Percentiles rank a stretch among this genome's conserved stretches.
Conservation (phyloP, 2,797 vertebrate genomes). For the Cuniculus paca region DNA sequence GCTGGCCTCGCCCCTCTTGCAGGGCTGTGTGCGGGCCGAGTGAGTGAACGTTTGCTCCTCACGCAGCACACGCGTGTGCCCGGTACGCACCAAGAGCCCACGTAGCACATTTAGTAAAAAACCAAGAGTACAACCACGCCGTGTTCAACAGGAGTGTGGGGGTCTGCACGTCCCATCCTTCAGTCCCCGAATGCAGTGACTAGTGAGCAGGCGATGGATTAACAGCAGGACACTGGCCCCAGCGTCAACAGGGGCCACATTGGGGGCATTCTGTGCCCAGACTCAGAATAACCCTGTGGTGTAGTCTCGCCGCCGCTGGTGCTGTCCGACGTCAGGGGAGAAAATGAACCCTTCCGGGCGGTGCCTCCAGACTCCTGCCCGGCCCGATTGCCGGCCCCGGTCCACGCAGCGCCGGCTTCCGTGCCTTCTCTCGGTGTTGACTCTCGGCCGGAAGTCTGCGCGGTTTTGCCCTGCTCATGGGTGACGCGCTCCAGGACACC, state of each 20-base stretch:
- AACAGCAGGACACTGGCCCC: background rate
- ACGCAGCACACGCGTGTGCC: background rate
- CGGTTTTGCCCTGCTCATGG: slow-evolving; percentile 35
- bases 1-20: background rate
- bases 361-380: no score
- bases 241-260: background rate
- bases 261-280: background rate
- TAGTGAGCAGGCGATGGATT: background rate
- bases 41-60: background rate
- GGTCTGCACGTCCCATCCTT: accelerated
- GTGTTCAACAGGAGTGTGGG: background rate
- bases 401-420: background rate
- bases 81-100: background rate
- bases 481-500: background rate
- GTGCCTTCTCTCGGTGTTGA: background rate
- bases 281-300: background rate
- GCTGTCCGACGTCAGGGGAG: background rate
- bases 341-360: background rate
- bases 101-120: background rate
- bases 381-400: background rate
- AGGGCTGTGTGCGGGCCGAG: background rate
- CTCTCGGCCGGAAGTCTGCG: slow-evolving; percentile 71
- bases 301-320: no score
- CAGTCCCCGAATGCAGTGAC: background rate
- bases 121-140: background rate